Evolutionary conservation across 2,113 vertebrate genomes (phyloP).

Genomic region (Myxocyprinus asiaticus): DNA sequence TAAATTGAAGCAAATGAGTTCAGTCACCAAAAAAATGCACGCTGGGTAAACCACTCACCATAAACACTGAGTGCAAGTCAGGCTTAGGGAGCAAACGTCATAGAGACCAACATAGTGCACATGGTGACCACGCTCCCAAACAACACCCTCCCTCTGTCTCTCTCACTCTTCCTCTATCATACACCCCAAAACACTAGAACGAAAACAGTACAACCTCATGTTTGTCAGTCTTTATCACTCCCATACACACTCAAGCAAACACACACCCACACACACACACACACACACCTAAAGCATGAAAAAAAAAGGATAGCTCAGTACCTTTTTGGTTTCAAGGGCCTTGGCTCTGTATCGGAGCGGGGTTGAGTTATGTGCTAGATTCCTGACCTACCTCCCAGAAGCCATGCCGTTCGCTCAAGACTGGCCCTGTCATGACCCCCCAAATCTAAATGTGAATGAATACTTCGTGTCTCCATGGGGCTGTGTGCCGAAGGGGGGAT

Average conservation of each 20-base stretch:
- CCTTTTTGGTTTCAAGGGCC: slow-evolving; percentile 59
- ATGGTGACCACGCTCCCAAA: slow-evolving; percentile 48
- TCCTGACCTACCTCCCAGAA: slow-evolving; percentile 72
- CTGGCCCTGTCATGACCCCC: slow-evolving; percentile 81
- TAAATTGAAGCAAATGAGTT: not conserved
- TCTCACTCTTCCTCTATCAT: slow-evolving; percentile 8
- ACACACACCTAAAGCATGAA: slow-evolving; percentile 35
- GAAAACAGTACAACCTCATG: slow-evolving; percentile 28
- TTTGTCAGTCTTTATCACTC: slow-evolving; percentile 38
- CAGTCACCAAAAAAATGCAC: slow-evolving; percentile 32
- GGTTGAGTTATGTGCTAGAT: slow-evolving; percentile 74
- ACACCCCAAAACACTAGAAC: slow-evolving; percentile 12
- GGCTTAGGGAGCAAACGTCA: slow-evolving; percentile 47
- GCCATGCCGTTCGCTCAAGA: slow-evolving; percentile 64
- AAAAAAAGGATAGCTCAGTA: slow-evolving; percentile 61
- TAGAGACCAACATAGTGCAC: slow-evolving; percentile 11
- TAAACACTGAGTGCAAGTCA: slow-evolving; percentile 51
- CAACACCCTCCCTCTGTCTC: slow-evolving; percentile 1
- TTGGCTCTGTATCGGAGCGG: slow-evolving; percentile 52
- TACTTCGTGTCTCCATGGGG: slow-evolving; percentile 79
- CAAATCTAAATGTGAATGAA: slow-evolving; percentile 83
- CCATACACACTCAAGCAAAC: slow-evolving; percentile 42
- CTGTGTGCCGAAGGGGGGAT: slow-evolving; percentile 61
- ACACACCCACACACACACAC: not conserved
- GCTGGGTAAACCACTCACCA: slow-evolving; percentile 46